Conservation (phyloP, 1,140 invertebrate genomes). For the Stenopsyche tienmushanensis region DNA sequence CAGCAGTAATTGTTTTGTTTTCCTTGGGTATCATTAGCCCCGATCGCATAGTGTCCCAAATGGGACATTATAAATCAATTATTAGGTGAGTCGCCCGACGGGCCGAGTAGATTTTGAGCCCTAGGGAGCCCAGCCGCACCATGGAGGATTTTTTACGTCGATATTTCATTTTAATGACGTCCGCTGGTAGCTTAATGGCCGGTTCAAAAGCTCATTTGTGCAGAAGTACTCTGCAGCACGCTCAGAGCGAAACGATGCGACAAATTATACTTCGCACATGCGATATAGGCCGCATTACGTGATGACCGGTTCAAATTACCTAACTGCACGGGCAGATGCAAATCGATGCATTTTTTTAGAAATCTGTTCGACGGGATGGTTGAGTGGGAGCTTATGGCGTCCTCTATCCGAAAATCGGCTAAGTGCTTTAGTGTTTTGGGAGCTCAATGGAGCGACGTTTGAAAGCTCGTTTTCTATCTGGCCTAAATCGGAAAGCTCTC, state of each 20-base stretch:
- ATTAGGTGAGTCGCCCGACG: background rate
- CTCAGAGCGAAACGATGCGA: background rate
- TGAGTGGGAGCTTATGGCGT: no score
- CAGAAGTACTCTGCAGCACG: background rate
- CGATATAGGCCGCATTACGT: background rate
- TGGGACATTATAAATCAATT: background rate
- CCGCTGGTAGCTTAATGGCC: constrained; percentile 7
- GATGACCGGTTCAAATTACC: no score
- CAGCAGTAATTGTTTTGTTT: background rate
- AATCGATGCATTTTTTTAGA: constrained; percentile 3
- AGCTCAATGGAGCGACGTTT: no score
- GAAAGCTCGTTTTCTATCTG: no score
- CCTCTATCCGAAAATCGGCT: no score
- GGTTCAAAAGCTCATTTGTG: background rate
- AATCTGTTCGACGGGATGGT: background rate
- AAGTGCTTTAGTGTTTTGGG: no score
- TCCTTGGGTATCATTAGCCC: background rate
- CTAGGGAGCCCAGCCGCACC: background rate
- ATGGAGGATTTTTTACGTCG: background rate
- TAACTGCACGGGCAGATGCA: no score
- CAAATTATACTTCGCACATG: background rate
- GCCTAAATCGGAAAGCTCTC: no score
- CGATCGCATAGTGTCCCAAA: background rate
- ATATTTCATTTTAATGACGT: constrained; percentile 17
- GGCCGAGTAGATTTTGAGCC: no score